A percentile compares a stretch with the other conserved stretches of the same genome.
phyloP scores from a whole-genome alignment of 2,113 vertebrate genomes.

The Brachypteracias leptosomus region DNA sequence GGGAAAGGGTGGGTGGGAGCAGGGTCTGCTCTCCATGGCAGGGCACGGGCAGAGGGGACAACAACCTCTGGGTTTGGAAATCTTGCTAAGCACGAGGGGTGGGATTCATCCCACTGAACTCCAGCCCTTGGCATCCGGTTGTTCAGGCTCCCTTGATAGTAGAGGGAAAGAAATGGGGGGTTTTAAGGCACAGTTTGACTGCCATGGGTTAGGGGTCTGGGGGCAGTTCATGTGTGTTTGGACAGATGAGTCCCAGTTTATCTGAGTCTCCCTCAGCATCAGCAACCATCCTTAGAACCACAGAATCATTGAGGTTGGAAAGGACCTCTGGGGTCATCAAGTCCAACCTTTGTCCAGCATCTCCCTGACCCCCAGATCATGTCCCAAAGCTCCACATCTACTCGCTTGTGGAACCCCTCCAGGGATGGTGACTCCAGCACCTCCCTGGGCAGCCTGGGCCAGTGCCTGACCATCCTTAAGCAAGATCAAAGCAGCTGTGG shows the following conservation, averaged over 20 bases:
- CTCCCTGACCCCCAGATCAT: too few relatives aligned
- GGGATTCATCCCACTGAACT: not conserved
- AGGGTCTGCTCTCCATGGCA: too few relatives aligned
- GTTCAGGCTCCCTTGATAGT: not conserved
- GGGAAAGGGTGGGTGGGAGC: too few relatives aligned
- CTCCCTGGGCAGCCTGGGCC: too few relatives aligned
- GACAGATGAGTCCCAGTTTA: not conserved
- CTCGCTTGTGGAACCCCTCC: too few relatives aligned
- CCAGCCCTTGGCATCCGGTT: not conserved
- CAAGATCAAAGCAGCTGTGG: not conserved
- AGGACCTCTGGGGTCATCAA: too few relatives aligned
- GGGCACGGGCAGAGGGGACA: not conserved
- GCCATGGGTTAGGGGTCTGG: not conserved
- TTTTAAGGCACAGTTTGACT: not conserved
- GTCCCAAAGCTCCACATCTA: too few relatives aligned
- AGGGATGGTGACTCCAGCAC: too few relatives aligned
- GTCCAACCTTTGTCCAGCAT: too few relatives aligned
- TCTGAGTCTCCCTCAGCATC: not conserved
- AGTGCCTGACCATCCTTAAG: fast-evolving
- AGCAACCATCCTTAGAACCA: too few relatives aligned
- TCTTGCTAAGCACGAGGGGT: not conserved
- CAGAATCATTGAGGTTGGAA: too few relatives aligned
- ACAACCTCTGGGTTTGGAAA: not conserved
- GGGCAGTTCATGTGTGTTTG: not conserved
- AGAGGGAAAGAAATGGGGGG: not conserved